A percentile compares a stretch with the other conserved stretches of the same genome.
Conservation (phyloP, 1,140 invertebrate genomes). For the Hylaeus volcanicus region DNA sequence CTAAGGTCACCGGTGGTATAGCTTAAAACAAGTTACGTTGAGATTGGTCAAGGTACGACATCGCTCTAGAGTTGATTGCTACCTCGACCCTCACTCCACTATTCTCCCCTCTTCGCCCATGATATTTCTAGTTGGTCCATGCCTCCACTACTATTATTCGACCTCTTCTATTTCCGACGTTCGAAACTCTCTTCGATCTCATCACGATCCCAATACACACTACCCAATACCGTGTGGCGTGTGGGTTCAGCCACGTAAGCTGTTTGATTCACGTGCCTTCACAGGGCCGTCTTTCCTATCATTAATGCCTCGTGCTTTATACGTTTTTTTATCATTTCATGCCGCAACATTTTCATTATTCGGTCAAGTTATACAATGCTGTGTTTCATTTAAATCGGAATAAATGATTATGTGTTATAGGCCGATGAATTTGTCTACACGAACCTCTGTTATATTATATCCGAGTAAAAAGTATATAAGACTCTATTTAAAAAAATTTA, state of each 20-base stretch:
- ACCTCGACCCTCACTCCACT: slow-evolving; percentile 30
- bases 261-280: slow-evolving; percentile 38
- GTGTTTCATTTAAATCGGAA: too few relatives aligned
- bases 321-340: neutral
- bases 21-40: slow-evolving; percentile 80
- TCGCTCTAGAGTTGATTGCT: slow-evolving; percentile 71
- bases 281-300: neutral
- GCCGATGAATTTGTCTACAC: too few relatives aligned
- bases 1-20: slow-evolving; percentile 75
- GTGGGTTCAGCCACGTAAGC: slow-evolving; percentile 25
- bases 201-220: slow-evolving; percentile 36
- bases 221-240: neutral
- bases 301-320: neutral
- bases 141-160: slow-evolving; percentile 16
- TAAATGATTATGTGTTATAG: too few relatives aligned
- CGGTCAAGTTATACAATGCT: neutral
- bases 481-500: too few relatives aligned
- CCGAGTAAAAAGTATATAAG: too few relatives aligned
- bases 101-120: slow-evolving; percentile 38
- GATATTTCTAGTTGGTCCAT: slow-evolving; percentile 51
- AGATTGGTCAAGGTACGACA: slow-evolving; percentile 80
- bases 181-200: slow-evolving; percentile 31
- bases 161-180: slow-evolving; percentile 21
- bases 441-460: too few relatives aligned
- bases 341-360: neutral